Evolutionary conservation across 2,888 invertebrate genomes (phyloP).

Genomic region (Morinoia aosen): DNA sequence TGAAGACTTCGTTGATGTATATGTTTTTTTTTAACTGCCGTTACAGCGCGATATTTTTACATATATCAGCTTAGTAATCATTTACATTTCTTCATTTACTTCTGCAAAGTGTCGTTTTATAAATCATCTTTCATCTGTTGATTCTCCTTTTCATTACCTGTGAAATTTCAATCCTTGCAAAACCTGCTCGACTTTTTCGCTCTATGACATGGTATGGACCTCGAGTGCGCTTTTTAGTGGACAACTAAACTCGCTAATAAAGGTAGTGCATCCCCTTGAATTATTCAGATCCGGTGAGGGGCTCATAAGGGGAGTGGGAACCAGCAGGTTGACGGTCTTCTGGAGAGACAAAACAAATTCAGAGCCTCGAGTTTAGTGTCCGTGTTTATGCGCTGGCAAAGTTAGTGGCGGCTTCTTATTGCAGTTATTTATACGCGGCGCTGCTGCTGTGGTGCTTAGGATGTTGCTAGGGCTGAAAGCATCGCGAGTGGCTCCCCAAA

Average conservation of each 20-base stretch:
- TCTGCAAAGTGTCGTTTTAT: not conserved
- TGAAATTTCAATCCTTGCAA: not conserved
- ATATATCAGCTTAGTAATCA: not conserved
- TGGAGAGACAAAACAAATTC: not conserved
- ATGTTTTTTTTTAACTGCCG: not conserved
- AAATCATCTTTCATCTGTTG: not conserved
- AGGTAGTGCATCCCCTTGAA: not conserved
- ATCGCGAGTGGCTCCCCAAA: not conserved
- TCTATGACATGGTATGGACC: not conserved
- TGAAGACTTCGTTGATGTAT: too few species aligned
- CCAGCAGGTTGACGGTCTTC: not conserved
- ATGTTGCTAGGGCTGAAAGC: not conserved
- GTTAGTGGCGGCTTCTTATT: not conserved
- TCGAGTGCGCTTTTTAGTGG: not conserved
- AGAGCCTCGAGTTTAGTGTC: not conserved
- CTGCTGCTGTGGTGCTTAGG: not conserved
- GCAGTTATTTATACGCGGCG: not conserved
- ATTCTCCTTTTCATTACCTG: not conserved
- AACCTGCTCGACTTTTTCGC: not conserved
- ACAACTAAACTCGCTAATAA: not conserved
- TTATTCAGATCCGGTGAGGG: not conserved
- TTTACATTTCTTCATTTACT: not conserved
- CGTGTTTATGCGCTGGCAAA: not conserved
- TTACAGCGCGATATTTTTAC: not conserved
- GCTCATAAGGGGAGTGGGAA: not conserved